A percentile compares a stretch with the other conserved stretches of the same genome.
Evolutionary conservation across 1,140 invertebrate genomes (phyloP).

Genomic region (Globodera rostochiensis): DNA sequence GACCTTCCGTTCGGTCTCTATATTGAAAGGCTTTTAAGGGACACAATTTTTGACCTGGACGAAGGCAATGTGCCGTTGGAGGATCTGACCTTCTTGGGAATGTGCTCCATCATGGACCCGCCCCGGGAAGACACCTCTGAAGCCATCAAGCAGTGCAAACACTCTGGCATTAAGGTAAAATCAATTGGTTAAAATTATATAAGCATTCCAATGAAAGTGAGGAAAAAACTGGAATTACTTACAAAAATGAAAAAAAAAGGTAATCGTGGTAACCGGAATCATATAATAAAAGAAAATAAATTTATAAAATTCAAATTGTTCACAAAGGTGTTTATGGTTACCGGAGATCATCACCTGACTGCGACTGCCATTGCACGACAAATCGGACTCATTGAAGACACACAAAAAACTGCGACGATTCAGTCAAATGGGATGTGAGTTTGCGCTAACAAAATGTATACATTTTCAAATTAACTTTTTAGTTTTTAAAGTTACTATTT

Average conservation of each 20-base stretch:
- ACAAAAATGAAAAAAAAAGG: too few relatives aligned
- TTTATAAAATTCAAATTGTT: not conserved
- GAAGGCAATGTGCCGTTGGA: conserved; percentile 51
- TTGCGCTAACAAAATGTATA: not conserved
- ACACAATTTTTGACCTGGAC: conserved; percentile 45
- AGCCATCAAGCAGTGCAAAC: conserved; percentile 55
- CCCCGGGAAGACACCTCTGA: conserved; percentile 51
- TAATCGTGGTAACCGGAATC: too few relatives aligned
- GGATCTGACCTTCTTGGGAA: conserved; percentile 49
- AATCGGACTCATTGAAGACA: conserved; percentile 55
- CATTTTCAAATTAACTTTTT: too few relatives aligned
- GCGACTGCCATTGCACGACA: conserved; percentile 59
- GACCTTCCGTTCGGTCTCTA: not conserved
- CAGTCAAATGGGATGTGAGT: conserved; percentile 14
- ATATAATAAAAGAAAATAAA: too few relatives aligned
- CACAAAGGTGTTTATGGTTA: conserved; percentile 59
- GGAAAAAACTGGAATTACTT: too few relatives aligned
- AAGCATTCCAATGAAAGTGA: not conserved
- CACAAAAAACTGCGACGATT: conserved; percentile 11
- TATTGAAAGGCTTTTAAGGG: not conserved
- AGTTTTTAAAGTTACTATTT: too few relatives aligned
- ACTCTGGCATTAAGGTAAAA: conserved; percentile 61
- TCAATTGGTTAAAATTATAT: conserved; percentile 17
- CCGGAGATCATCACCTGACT: conserved; percentile 60
- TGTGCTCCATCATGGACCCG: conserved; percentile 58